These are phyloP conservation scores for Lasaia peninsularis DNA, from an alignment of 1,140 invertebrate genomes.

Conservation along the genomic window DNA sequence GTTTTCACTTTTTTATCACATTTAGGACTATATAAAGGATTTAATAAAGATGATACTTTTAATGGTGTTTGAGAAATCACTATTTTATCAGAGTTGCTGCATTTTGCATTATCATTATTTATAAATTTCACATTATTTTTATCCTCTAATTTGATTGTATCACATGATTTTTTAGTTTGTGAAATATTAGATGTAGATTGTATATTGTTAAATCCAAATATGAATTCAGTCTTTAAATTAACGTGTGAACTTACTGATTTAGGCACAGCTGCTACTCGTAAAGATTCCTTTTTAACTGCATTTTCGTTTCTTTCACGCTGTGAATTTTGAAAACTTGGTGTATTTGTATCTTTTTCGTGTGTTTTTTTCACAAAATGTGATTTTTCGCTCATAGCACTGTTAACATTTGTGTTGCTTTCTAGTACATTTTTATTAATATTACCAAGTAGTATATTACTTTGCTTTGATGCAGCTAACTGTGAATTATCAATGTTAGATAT, in stretches of 20 bases:
- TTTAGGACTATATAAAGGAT: constrained; percentile 49
- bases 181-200: not conserved
- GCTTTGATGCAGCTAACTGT: not conserved
- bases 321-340: not conserved
- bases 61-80: constrained; percentile 43
- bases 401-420: not conserved
- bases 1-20: not conserved
- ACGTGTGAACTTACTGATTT: not conserved
- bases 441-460: not conserved
- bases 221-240: not conserved
- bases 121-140: not conserved
- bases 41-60: constrained; percentile 59
- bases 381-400: not conserved
- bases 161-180: not conserved
- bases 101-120: not conserved
- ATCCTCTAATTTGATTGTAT: not conserved
- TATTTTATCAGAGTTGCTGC: not conserved
- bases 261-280: not conserved
- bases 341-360: not conserved
- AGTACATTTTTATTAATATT: not conserved
- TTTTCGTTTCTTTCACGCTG: not conserved
- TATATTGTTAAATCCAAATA: not conserved
- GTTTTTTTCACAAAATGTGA: not conserved
- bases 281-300: not conserved
- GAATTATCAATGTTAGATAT: not conserved